phyloP scores from a whole-genome alignment of 2,888 invertebrate genomes.

The Dastarcus helophoroides region DNA sequence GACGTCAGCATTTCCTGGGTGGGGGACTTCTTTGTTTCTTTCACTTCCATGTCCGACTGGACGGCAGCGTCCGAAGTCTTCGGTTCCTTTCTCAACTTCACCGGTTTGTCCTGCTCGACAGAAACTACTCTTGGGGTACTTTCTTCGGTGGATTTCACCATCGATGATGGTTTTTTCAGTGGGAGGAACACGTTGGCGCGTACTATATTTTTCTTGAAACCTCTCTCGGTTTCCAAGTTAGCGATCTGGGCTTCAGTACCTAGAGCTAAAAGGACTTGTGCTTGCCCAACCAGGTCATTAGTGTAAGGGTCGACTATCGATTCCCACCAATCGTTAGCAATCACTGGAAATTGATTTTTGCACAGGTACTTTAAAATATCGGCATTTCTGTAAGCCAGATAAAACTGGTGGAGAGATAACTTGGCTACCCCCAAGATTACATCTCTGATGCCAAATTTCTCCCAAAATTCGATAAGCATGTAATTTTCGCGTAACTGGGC shows the following conservation, averaged over 20 bases:
- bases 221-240: conserved; percentile 37
- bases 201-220: conserved; percentile 30
- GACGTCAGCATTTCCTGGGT: conserved; percentile 17
- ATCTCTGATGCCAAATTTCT: conserved; percentile 32
- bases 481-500: conserved; percentile 44
- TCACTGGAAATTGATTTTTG: conserved; percentile 45
- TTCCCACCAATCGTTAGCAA: conserved; percentile 49
- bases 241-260: conserved; percentile 49
- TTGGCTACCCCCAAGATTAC: conserved; percentile 41
- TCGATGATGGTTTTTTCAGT: too few species aligned
- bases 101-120: conserved; percentile 1
- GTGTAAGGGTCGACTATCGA: conserved; percentile 38
- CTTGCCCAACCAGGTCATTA: conserved; percentile 40
- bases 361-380: conserved; percentile 42
- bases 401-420: conserved; percentile 48
- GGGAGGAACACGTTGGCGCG: conserved; percentile 16
- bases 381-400: conserved; percentile 46
- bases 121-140: conserved; percentile 1
- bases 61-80: conserved; percentile 11
- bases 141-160: conserved; percentile 1
- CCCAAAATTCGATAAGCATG: conserved; percentile 44
- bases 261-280: conserved; percentile 46
- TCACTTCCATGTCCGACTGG: conserved; percentile 16
- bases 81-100: conserved; percentile 11
- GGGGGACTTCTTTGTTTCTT: conserved; percentile 12